Evolutionary conservation across 2,797 vertebrate genomes (phyloP), one percentile per base, ranked within the genome.

Genomic region (Acridotheres tristis): DNA sequence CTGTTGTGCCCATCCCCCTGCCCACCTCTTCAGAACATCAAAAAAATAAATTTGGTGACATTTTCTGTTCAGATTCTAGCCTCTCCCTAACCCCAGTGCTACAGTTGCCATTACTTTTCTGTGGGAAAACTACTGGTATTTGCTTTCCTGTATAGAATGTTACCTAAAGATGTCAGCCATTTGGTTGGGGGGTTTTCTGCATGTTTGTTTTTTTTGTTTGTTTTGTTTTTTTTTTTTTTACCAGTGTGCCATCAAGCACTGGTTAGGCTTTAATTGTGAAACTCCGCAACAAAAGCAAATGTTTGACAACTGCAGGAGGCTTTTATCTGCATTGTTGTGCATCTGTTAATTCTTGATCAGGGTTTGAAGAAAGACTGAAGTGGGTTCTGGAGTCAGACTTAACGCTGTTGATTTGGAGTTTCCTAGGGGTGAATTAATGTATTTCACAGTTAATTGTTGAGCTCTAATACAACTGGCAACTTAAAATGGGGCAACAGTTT

Each of bases 381-480:
- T 97, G 96, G 93, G 94, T 98, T 98, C 97, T 96, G 96, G 96
- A 97, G 97, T 96, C 96, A 97, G 95, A 97, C 93, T 97, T 97
- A 96, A 80, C 4, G 62, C 96, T 97, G 97, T 96, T 97, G 95
- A 97, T 97, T 97, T 97, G 96, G 97, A 95, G 97, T 98, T 97
- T 97, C 97, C 96, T 97, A 94, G 97, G 96, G 96, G 91, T 95
- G 96, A 96, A 84, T 97, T 96, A 97, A 93, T 96, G 96, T 94
- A 93, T 96, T 97, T 98, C 97, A 96, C 96, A 96, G 96, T 97
- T 97, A 95, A 96, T 92, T 97, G 97, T 97, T 97, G 96, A 97
- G 94, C 97, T 98, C 97, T 97, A 97, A 97, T 97, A 97, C 97
- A 98, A 98, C 97, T 98, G 97, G 97, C 97, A 96, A 96, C 95